Evolutionary conservation across 1,140 invertebrate species (phyloP).

Genomic region (Drosophila trapezifrons): DNA sequence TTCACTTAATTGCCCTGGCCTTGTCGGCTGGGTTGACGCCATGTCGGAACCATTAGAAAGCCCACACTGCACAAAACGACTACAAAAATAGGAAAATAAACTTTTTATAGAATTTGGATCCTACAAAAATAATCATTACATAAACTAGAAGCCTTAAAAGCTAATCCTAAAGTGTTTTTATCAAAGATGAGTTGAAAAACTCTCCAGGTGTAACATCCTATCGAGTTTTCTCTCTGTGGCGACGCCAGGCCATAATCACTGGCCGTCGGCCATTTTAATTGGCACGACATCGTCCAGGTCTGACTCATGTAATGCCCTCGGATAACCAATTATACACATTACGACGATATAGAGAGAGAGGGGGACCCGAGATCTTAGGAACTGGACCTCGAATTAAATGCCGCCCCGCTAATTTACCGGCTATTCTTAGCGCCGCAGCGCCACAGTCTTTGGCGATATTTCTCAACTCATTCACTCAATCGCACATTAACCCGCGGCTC

Average conservation of each 20-base stretch:
- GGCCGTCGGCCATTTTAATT: slow-evolving; percentile 65
- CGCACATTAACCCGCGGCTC: slow-evolving; percentile 66
- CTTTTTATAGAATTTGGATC: not conserved
- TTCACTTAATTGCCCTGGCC: slow-evolving; percentile 49
- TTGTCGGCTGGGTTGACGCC: slow-evolving; percentile 58
- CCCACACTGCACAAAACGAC: slow-evolving; percentile 11
- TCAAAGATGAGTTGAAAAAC: not conserved
- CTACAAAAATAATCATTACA: not conserved
- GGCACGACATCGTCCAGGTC: slow-evolving; percentile 73
- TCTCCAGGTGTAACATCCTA: not conserved
- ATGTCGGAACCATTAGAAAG: slow-evolving; percentile 69
- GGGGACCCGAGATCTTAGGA: slow-evolving; percentile 34
- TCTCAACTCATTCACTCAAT: slow-evolving; percentile 54
- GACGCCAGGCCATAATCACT: slow-evolving; percentile 69
- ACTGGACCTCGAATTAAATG: slow-evolving; percentile 54
- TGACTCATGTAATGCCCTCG: slow-evolving; percentile 63
- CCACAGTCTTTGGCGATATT: slow-evolving; percentile 23
- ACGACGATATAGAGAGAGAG: slow-evolving; percentile 4
- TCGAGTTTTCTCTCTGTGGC: slow-evolving; percentile 2
- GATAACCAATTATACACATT: slow-evolving; percentile 63
- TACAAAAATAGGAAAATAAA: no score
- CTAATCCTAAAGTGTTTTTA: not conserved
- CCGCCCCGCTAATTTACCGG: slow-evolving; percentile 61
- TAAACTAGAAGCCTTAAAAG: not conserved
- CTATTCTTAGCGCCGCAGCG: slow-evolving; percentile 59